Base-by-base conservation (phyloP, 2,888 invertebrate genomes). In the Melinaea marsaeus region DNA sequence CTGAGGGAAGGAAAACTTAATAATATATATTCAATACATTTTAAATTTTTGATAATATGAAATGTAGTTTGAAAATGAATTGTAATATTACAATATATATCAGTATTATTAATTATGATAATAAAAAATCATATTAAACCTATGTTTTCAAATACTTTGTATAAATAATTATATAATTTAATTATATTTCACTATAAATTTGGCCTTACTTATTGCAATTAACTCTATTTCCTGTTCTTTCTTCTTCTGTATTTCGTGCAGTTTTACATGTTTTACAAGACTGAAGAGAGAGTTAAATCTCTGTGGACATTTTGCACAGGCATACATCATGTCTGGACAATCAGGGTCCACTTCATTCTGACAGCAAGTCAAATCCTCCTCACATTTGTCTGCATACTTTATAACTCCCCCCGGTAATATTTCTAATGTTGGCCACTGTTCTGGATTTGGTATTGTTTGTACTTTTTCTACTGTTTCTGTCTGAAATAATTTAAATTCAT, bases 391-490 rank as follows among this genome's bases (percentile, higher is more conserved):
- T 0, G 78, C 76, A 58, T 81, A 79, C 60, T 86, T 87, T 59
- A 90, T 89, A 0, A 89, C 86, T 11, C 90, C 89, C 0, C 90
- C 89, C 0, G 89, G 90, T 4, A 87, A 67, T 61, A 90, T 89
- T 74, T 89, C 89, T 58, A 90, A 69, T 0, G 88, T 89, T 0
- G 90, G 90, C 90, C 90, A 90, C 62, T 83, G 83, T 1, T 82
- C 80, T 0, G 80, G 68, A 33, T 72, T 75, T 42, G 69, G 61
- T 57, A 59, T 67, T 35, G 61, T 51, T 59, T 65, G 58, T 33
- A 62, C 57, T 55, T 65, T 63, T n/a, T 61, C 55, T 34, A 58
- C 55, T 47, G 55, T 61, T 11, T 61, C 47, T 22, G 61, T 61
- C 64, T 64, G 61, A 51, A 63, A 63, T 32, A 13, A 51, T 32